phyloP scores from a whole-genome alignment of 1,140 invertebrate genomes.

The Leptinotarsa undecemlineata region DNA sequence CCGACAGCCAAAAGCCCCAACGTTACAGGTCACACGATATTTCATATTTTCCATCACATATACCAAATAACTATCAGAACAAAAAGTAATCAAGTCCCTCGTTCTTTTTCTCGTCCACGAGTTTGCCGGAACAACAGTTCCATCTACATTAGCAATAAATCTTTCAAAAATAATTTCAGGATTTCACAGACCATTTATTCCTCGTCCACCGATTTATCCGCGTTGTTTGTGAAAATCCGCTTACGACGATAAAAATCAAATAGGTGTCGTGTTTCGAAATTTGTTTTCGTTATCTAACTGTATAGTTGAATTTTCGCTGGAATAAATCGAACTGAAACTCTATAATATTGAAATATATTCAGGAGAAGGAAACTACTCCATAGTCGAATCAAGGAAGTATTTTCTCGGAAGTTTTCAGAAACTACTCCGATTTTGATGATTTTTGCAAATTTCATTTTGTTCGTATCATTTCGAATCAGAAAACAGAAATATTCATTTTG shows the following conservation, averaged over 20 bases:
- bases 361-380: no score
- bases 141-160: constrained; percentile 8
- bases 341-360: not conserved
- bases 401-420: no score
- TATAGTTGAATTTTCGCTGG: constrained; percentile 10
- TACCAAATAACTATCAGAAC: not conserved
- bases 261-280: constrained; percentile 20
- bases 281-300: constrained; percentile 22
- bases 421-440: not conserved
- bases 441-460: not conserved
- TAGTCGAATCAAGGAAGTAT: no score
- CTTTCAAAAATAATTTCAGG: constrained; percentile 8
- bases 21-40: no score
- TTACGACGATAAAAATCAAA: constrained; percentile 18
- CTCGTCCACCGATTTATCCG: constrained; percentile 11
- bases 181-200: constrained; percentile 6
- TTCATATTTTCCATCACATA: not conserved
- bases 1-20: no score
- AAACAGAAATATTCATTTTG: no score
- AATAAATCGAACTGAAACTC: constrained; percentile 4
- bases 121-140: not conserved
- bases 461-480: no score
- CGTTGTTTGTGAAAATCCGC: constrained; percentile 16
- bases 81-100: not conserved
- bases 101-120: not conserved